These are phyloP conservation scores for Drosophila heteroneura DNA, from an alignment of 2,888 invertebrate species.

Conservation along the genomic window DNA sequence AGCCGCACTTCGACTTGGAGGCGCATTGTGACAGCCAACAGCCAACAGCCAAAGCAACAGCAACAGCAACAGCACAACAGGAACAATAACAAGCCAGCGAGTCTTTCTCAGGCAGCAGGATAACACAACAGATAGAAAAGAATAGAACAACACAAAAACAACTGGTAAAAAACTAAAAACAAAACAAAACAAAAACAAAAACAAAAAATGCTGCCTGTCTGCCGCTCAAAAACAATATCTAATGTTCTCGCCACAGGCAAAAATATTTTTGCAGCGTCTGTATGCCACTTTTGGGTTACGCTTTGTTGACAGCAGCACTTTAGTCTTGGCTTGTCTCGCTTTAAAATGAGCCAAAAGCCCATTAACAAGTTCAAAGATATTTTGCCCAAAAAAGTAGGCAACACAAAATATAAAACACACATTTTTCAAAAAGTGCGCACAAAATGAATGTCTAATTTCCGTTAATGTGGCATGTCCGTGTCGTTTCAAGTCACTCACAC, in stretches of 20 bases:
- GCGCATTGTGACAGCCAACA: constrained; percentile 59
- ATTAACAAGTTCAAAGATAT: constrained; percentile 70
- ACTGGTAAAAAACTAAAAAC: constrained; percentile 69
- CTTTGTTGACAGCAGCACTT: constrained; percentile 47
- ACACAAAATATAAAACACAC: constrained; percentile 48
- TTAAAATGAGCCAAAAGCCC: constrained; percentile 76
- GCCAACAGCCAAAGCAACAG: constrained; percentile 29
- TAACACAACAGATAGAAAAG: constrained; percentile 28
- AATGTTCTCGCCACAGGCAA: constrained; percentile 73
- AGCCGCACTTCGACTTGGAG: constrained; percentile 59
- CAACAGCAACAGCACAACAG: constrained; percentile 39
- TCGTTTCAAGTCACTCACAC: constrained; percentile 44
- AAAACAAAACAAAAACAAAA: neutral
- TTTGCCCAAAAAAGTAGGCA: constrained; percentile 67
- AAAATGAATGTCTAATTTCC: constrained; percentile 75
- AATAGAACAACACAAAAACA: constrained; percentile 26
- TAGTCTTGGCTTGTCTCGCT: constrained; percentile 29
- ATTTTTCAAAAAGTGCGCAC: constrained; percentile 48
- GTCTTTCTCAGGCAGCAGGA: constrained; percentile 50
- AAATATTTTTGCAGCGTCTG: constrained; percentile 74
- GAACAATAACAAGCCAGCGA: constrained; percentile 40
- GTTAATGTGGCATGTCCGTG: constrained; percentile 69
- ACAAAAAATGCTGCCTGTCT: constrained; percentile 56
- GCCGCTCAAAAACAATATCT: constrained; percentile 79
- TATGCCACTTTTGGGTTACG: constrained; percentile 48